These are phyloP conservation scores for Oopsacas minuta DNA, from an alignment of 37 sponge, comb jelly and placozoan species.

Conservation along the genomic window DNA sequence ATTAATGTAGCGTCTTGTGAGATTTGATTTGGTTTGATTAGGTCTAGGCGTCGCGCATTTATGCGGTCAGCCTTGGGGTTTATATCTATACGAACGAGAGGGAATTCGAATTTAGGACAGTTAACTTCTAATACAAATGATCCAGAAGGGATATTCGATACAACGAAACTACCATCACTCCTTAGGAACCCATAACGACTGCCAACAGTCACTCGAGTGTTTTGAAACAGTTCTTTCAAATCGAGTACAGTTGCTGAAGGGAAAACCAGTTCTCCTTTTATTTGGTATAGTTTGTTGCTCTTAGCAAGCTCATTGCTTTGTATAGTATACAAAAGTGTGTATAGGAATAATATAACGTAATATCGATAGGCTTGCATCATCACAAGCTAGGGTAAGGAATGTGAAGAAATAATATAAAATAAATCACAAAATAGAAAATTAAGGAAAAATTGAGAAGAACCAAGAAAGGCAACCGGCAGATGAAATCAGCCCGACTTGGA, in stretches of 20 bases:
- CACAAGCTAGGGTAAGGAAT: too few relatives aligned
- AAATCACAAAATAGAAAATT: too few relatives aligned
- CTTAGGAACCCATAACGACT: conserved; percentile 46
- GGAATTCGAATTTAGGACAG: conserved; percentile 64
- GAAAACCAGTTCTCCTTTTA: not conserved
- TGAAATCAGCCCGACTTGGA: too few relatives aligned
- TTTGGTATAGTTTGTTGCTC: not conserved
- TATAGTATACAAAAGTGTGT: not conserved
- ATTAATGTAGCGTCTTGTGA: conserved; percentile 24
- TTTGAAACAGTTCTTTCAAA: not conserved
- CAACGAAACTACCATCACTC: conserved; percentile 50
- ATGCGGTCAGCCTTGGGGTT: conserved; percentile 73
- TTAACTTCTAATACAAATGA: conserved; percentile 74
- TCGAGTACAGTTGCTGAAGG: not conserved
- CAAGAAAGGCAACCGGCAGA: too few relatives aligned
- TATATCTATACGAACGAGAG: conserved; percentile 74
- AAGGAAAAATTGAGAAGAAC: too few relatives aligned
- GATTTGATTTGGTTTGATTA: conserved; percentile 41
- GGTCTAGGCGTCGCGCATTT: conserved; percentile 61
- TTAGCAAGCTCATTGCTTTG: not conserved
- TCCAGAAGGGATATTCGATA: conserved; percentile 65
- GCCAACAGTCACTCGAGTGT: conserved; percentile 45
- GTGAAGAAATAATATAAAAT: too few relatives aligned
- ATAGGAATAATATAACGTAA: not conserved
- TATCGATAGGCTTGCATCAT: too few relatives aligned